Evolutionary conservation across 2,888 invertebrate species (phyloP), one percentile per base, ranked within the genome.

Genomic region (Dicyrtoma fusca): DNA sequence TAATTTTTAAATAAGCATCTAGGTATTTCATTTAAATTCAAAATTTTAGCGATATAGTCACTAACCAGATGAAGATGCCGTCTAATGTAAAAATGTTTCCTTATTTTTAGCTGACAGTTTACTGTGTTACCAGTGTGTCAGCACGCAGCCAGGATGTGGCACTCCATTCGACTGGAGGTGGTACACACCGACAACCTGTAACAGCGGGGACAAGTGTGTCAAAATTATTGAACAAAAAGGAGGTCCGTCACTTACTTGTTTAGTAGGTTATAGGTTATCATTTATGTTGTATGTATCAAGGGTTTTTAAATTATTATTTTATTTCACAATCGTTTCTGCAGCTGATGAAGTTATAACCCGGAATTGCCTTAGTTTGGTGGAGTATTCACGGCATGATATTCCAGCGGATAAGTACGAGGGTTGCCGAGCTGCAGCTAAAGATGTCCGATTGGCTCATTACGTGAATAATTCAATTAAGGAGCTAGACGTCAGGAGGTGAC

Each of bases 391-490:
- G 69, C 92, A 90, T 3, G 95, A 95, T 81, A 91, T 95, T 80
- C 95, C 95, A 6, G 92, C 94, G 0, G 95, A 95, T 83, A 91
- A 90, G 74, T 95, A 95, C 82, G 95, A 95, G 84, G 95, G 95
- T 0, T 95, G 95, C 81, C 87, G 94, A 70, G 87, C 89, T 10
- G 91, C 93, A 25, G 90, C 92, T 0, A 87, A 87, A 80, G 93
- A 95, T 84, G 87, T 90, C 1, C 90, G 89, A 79, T 84, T 95
- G 74, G 94, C 89, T 0, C 89, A 95, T 83, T 95, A 94, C 83
- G 94, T 94, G 0, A 94, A 94, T 82, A 94, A 94, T 82, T 88
- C 89, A 1, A 91, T 94, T 59, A 90, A 90, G 80, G 92, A 95
- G 83, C 86, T 93, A 66, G 95, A 95, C 82, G 88, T 94, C 34